phyloP scores from a whole-genome alignment of 2,113 vertebrate species.

The Meles meles region DNA sequence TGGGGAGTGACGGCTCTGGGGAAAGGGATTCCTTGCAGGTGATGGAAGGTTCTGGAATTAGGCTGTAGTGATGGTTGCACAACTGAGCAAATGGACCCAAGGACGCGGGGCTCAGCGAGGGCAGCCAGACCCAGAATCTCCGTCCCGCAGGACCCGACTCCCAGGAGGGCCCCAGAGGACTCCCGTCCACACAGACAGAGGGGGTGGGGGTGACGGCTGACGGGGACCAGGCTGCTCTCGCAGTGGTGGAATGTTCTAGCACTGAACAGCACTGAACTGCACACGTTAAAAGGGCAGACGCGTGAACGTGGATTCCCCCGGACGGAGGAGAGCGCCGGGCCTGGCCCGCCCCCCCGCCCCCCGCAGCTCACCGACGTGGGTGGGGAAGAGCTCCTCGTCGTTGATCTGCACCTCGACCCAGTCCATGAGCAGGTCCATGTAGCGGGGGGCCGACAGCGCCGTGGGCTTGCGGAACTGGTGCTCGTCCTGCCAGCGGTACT shows the following conservation, averaged over 20 bases:
- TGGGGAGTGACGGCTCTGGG: neutral
- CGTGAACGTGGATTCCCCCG: neutral
- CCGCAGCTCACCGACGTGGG: slow-evolving; percentile 90
- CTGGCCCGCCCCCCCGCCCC: accelerated
- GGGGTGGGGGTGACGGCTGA: neutral
- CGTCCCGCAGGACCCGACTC: too few species aligned
- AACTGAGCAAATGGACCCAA: neutral
- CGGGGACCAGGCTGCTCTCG: neutral
- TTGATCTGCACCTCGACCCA: slow-evolving; percentile 99
- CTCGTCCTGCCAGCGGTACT: slow-evolving; percentile 98
- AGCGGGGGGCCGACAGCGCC: slow-evolving; percentile 91
- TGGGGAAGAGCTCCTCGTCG: slow-evolving; percentile 96
- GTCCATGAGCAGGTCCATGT: slow-evolving; percentile 98
- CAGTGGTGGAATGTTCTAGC: neutral
- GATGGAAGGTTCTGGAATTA: neutral
- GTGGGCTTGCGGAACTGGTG: slow-evolving; percentile 93
- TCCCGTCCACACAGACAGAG: too few species aligned
- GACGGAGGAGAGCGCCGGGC: too few species aligned
- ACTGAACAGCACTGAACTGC: neutral
- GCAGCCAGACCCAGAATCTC: too few species aligned
- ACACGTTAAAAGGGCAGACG: neutral
- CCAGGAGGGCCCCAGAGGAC: too few species aligned
- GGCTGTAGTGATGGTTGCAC: neutral
- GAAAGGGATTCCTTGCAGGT: too few species aligned
- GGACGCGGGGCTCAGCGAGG: neutral